Conservation (phyloP, 2,797 vertebrate species). For the Crypturellus tataupa region DNA sequence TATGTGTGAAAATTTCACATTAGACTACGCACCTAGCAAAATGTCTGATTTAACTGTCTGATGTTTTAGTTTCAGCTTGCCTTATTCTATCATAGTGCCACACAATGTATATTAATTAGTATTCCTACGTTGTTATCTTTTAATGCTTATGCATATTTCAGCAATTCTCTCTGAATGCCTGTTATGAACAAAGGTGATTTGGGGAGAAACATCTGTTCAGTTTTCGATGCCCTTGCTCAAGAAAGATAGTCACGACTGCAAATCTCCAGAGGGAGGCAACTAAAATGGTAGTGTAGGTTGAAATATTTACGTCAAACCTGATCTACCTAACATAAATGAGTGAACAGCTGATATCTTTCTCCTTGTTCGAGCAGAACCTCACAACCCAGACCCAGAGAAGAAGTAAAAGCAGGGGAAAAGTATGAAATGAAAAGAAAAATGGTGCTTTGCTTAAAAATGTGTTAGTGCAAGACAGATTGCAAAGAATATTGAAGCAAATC, state of each 20-base stretch:
- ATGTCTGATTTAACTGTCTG: not conserved
- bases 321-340: not conserved
- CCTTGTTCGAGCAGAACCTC: not conserved
- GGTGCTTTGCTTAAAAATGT: accelerated
- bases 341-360: not conserved
- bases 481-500: not conserved
- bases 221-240: slow-evolving; percentile 37
- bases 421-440: not conserved
- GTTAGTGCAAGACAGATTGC: not conserved
- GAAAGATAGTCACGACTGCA: not conserved
- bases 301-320: not conserved
- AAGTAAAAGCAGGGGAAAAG: not conserved
- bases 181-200: slow-evolving; percentile 9
- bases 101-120: slow-evolving; percentile 37
- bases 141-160: slow-evolving; percentile 63
- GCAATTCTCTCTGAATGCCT: slow-evolving; percentile 21
- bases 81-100: not conserved
- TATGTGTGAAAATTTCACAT: not conserved
- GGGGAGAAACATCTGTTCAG: slow-evolving; percentile 50
- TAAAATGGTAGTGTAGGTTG: not conserved
- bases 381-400: not conserved
- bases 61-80: not conserved
- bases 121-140: slow-evolving; percentile 48
- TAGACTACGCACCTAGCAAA: not conserved
- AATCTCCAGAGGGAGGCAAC: not conserved